These are phyloP conservation scores for Thalassoma bifasciatum DNA, from an alignment of 2,113 vertebrate species.

Conservation along the genomic window DNA sequence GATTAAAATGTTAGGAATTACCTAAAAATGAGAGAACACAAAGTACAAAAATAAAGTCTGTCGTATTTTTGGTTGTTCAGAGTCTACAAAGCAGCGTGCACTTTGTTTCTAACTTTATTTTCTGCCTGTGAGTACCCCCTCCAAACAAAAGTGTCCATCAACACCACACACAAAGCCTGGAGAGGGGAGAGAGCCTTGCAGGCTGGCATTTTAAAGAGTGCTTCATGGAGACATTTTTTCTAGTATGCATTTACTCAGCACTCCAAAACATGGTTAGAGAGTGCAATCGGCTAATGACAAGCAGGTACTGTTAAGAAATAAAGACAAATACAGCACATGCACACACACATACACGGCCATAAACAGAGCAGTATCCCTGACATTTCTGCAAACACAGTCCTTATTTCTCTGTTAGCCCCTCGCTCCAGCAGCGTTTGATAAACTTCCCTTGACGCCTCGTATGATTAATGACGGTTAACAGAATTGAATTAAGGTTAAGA, in stretches of 20 bases:
- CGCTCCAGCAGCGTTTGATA: constrained; percentile 89
- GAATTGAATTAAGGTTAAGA: constrained; percentile 95
- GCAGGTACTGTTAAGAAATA: not conserved
- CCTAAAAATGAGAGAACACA: not conserved
- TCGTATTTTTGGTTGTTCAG: not conserved
- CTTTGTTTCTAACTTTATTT: not conserved
- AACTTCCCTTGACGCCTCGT: constrained; percentile 91
- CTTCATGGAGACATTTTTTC: constrained; percentile 1
- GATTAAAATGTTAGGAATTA: not conserved
- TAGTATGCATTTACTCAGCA: not conserved
- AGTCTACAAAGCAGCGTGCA: too few species aligned
- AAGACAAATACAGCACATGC: constrained; percentile 25
- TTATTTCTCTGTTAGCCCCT: constrained; percentile 62
- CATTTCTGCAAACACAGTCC: constrained; percentile 34
- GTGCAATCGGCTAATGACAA: not conserved
- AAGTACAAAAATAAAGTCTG: not conserved
- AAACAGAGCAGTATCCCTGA: constrained; percentile 7
- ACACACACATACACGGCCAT: constrained; percentile 16
- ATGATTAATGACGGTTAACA: constrained; percentile 96
- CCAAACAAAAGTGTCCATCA: not conserved
- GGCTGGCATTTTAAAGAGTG: constrained; percentile 11
- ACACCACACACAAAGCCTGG: not conserved
- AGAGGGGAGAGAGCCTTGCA: constrained; percentile 1
- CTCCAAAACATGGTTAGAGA: not conserved
- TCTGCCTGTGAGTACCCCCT: not conserved